These are phyloP conservation scores for Copidosoma floridanum DNA, from an alignment of 1,140 invertebrate genomes.

Conservation along the genomic window DNA sequence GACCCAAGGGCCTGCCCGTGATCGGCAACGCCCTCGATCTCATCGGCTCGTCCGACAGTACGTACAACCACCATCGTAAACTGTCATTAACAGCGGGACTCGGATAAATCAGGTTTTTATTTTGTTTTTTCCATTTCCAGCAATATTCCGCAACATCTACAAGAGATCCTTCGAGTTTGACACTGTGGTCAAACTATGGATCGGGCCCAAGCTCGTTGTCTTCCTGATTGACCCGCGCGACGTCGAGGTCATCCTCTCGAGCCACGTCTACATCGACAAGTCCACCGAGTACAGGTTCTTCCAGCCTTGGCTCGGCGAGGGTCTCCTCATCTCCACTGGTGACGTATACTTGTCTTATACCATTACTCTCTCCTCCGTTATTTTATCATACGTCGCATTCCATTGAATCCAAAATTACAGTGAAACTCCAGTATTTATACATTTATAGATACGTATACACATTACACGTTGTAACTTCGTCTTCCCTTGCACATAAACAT, in stretches of 20 bases:
- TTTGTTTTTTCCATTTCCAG: constrained; percentile 49
- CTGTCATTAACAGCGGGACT: not conserved
- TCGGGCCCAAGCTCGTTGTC: constrained; percentile 69
- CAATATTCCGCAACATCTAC: constrained; percentile 66
- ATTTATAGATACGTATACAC: too few species aligned
- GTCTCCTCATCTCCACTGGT: constrained; percentile 75
- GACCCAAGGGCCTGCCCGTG: constrained; percentile 67
- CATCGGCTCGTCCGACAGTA: constrained; percentile 65
- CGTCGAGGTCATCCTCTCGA: constrained; percentile 72
- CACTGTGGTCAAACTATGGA: constrained; percentile 67
- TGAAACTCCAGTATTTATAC: not conserved
- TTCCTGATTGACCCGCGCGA: constrained; percentile 73
- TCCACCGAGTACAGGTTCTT: constrained; percentile 71
- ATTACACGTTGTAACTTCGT: too few species aligned
- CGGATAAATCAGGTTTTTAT: too few species aligned
- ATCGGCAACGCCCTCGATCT: constrained; percentile 72
- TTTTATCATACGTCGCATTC: too few species aligned
- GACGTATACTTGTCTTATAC: constrained; percentile 22
- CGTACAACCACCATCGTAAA: constrained; percentile 34
- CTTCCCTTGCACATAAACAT: too few species aligned
- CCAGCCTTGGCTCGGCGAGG: constrained; percentile 73
- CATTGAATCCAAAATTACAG: too few species aligned
- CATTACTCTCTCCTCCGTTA: not conserved
- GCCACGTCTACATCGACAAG: constrained; percentile 74
- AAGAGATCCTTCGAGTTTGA: constrained; percentile 60